Base-by-base conservation (phyloP, 2,888 invertebrate species). In the Apamea monoglypha region DNA sequence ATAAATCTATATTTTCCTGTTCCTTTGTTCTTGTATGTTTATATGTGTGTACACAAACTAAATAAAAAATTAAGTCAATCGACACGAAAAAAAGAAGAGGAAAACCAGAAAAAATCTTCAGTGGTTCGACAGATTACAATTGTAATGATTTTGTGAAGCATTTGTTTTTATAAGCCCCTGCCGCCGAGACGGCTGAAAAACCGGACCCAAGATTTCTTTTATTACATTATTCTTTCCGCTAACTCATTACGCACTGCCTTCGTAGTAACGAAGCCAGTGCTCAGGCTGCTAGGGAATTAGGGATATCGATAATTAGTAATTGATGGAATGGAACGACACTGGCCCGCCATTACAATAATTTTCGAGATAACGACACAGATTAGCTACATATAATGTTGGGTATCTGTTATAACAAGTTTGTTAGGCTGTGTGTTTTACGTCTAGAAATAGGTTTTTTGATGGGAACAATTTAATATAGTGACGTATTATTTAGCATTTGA, bases 241-340 rank as follows among this genome's bases (percentile, higher is more conserved):
- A 79, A 76, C 50, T 81, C 63, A 78, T 85, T 87, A 82, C 64
- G 63, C 56, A 63, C 21, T 40, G 50, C 64, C 71, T 64, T 44
- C 18, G 25, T 47, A 44, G 74, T 78, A 87, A 84, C 63, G 74
- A 74, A 69, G 80, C 78, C 78, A 85, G 83, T 70, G 80, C 80
- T 87, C 72, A 73, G 59, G 76, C 63, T 53, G 7, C 66, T 16
- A 69, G 74, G 53, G 68, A 47, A 74, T 61, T 36, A 36, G 73
- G 75, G 79, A 83, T 83, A 80, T 82, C 78, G 85, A 85, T 85
- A 87, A 87, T 88, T 88, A 86, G 80, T 85, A 87, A 89, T 88
- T 87, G 87, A 87, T 86, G 88, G 76, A 83, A 85, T 87, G 86
- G 83, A 83, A 85, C 83, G 86, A 84, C 82, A 78, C 66, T 78